Evolutionary conservation across 2,888 invertebrate species (phyloP), one percentile per base, ranked within the genome.

Genomic region (Actias luna): DNA sequence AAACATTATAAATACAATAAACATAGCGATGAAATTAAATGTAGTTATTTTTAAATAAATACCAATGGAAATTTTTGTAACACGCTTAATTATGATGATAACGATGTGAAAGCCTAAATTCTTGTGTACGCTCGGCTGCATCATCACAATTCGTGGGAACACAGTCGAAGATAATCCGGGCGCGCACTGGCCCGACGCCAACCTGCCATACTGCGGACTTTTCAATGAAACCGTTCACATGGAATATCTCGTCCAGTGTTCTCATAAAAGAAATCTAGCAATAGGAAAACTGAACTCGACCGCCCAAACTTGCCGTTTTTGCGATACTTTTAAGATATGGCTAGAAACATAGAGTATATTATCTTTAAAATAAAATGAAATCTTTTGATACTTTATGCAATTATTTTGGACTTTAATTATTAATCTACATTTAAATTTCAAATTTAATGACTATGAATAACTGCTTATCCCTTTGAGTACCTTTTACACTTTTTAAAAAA

Each of bases 211-310:
- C 89, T 92, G 92, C 91, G 88, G 90, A 89, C 84, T 91, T 91
- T 92, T 92, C 92, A 92, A 92, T 91, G 88, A 86, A 89, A 82
- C 78, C 85, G 88, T 85, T 87, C 87, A 79, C 78, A 88, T 83
- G 91, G 91, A 92, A 91, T 91, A 90, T 92, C 91, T 90, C 86
- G 77, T 76, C 84, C 84, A 87, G 85, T 88, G 89, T 90, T 88
- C 86, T 84, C 88, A 89, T 86, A 87, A 89, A 90, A 89, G 86
- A 86, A 86, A 88, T 87, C 85, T 83, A 81, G 85, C 83, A 82
- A 85, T 85, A 88, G 83, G 88, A 88, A 87, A 82, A 77, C 77
- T 78, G 70, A 75, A 80, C 77, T 70, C 74, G 68, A 74, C 77
- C 75, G 79, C 76, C 77, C 76, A 75, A 75, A 72, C 69, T 65